Percentiles rank a stretch among this genome's conserved stretches.
Conservation (phyloP, 2,797 vertebrate species). For the Phrynocephalus guinanensis region DNA sequence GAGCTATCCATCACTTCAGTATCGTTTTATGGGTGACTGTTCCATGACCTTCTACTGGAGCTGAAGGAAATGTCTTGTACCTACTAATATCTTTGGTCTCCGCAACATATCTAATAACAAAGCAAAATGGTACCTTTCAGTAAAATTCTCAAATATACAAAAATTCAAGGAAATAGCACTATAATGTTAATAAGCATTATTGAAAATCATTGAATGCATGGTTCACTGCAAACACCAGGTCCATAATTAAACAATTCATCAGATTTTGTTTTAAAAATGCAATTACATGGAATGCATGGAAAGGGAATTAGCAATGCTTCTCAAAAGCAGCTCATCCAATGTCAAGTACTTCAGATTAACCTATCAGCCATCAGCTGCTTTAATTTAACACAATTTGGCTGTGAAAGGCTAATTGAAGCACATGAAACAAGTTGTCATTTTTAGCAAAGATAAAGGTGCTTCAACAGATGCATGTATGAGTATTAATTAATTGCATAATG, state of each 20-base stretch:
- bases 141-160: not conserved
- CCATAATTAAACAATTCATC: slow-evolving; percentile 4
- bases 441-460: slow-evolving; percentile 39
- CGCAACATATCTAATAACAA: not conserved
- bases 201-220: not conserved
- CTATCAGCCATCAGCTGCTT: slow-evolving; percentile 25
- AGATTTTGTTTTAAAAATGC: not conserved
- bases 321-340: slow-evolving; percentile 17
- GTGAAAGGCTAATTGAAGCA: slow-evolving; percentile 42
- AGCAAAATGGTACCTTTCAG: not conserved
- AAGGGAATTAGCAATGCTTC: slow-evolving; percentile 19
- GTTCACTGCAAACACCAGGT: slow-evolving; percentile 1
- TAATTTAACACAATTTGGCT: slow-evolving; percentile 31
- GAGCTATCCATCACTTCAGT: too few relatives aligned
- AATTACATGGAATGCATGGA: slow-evolving; percentile 30
- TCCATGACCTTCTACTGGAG: not conserved
- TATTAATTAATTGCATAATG: not conserved
- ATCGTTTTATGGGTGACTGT: not conserved
- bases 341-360: slow-evolving; percentile 49
- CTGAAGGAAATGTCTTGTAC: not conserved
- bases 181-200: not conserved
- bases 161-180: not conserved
- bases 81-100: not conserved
- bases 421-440: slow-evolving; percentile 1
- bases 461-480: not conserved